Evolutionary conservation across 2,113 vertebrate genomes (phyloP).

Genomic region (Saccopteryx bilineata): DNA sequence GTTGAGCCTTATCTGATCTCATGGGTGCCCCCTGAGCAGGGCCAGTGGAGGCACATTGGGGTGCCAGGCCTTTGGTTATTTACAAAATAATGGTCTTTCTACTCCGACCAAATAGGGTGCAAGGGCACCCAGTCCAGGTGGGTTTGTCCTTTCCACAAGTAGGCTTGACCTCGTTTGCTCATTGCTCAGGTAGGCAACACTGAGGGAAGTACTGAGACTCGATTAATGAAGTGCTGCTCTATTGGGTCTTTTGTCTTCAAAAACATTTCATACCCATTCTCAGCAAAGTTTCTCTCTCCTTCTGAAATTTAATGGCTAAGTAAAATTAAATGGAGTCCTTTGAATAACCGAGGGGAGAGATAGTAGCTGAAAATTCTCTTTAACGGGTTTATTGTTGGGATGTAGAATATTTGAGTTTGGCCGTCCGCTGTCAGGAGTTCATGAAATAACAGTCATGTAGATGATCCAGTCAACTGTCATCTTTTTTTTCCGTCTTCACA

Average conservation of each 20-base stretch:
- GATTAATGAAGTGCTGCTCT: conserved; percentile 4
- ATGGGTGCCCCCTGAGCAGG: too few relatives aligned
- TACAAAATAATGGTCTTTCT: not conserved
- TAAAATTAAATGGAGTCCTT: conserved; percentile 49
- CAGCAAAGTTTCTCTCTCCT: conserved; percentile 67
- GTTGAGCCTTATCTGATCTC: not conserved
- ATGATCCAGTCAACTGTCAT: conserved; percentile 72
- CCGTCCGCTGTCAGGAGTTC: conserved; percentile 73
- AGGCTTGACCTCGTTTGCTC: not conserved
- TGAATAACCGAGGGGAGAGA: conserved; percentile 54
- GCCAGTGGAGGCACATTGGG: not conserved
- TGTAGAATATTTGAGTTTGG: conserved; percentile 78
- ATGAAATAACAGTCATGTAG: conserved; percentile 70
- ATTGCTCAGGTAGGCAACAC: not conserved
- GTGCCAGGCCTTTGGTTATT: not conserved
- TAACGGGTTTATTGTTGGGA: conserved; percentile 81
- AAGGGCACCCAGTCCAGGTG: accelerated
- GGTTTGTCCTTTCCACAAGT: not conserved
- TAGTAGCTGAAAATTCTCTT: conserved; percentile 72
- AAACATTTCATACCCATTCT: conserved; percentile 22
- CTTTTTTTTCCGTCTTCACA: conserved; percentile 74
- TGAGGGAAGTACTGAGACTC: not conserved
- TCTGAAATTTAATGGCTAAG: conserved; percentile 55
- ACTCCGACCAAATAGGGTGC: not conserved
- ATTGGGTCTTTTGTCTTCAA: not conserved